phyloP scores from a whole-genome alignment of 2,888 invertebrate genomes.

The Stomorhina lunata region DNA sequence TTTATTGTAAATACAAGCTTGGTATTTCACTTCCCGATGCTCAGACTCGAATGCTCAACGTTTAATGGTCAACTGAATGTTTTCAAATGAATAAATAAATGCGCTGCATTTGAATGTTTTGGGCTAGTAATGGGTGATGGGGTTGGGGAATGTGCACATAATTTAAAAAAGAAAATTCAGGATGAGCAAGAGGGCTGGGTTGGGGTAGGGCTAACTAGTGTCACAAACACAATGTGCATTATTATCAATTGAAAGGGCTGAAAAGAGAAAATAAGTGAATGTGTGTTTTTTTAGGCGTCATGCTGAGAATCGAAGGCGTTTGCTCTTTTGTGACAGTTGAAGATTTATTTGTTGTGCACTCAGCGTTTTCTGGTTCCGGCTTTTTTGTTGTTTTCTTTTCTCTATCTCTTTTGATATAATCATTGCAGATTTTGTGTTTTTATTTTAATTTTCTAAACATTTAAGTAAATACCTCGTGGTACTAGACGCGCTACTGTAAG shows the following conservation, averaged over 20 bases:
- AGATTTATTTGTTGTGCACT: constrained; percentile 20
- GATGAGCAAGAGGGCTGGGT: constrained; percentile 17
- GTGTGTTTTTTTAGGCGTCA: neutral
- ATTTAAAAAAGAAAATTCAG: neutral
- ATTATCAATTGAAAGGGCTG: constrained; percentile 41
- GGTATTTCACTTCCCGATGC: neutral
- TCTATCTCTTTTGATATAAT: constrained; percentile 22
- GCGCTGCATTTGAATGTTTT: constrained; percentile 53
- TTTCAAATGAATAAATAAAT: constrained; percentile 51
- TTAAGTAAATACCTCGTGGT: neutral
- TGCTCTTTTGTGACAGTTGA: neutral
- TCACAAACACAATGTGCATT: constrained; percentile 1
- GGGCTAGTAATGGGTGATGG: constrained; percentile 5
- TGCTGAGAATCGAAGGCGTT: constrained; percentile 12
- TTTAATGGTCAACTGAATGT: constrained; percentile 64
- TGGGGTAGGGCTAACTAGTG: neutral
- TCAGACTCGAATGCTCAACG: constrained; percentile 50
- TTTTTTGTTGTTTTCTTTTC: constrained; percentile 18
- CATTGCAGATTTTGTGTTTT: constrained; percentile 57
- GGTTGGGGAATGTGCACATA: neutral
- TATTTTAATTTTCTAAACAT: constrained; percentile 58
- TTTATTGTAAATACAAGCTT: neutral
- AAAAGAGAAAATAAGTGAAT: constrained; percentile 28
- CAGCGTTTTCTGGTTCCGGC: constrained; percentile 30
- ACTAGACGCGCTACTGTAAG: neutral